Percentiles rank a stretch among this genome's conserved stretches.
These are phyloP conservation scores for Mesaphorura yosii DNA, from an alignment of 1,140 invertebrate genomes.

Conservation along the genomic window DNA sequence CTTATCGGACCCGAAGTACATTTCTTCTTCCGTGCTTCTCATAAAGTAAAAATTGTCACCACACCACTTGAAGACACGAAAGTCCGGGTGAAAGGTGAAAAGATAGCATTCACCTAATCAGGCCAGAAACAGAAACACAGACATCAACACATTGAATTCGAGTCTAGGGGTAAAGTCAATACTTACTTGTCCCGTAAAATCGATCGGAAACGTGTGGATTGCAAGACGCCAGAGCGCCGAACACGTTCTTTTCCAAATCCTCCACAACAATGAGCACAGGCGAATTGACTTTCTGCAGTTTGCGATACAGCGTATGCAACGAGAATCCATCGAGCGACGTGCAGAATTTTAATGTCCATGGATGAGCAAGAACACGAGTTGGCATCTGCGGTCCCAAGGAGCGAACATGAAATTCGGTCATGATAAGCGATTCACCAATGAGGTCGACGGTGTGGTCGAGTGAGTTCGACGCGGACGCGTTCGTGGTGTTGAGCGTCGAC, in stretches of 20 bases:
- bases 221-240: constrained; percentile 87
- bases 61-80: constrained; percentile 88
- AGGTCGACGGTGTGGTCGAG: constrained; percentile 1
- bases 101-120: constrained; percentile 86
- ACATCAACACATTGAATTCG: neutral
- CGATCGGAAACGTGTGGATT: constrained; percentile 81
- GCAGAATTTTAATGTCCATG: constrained; percentile 89
- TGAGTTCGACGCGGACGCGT: no score
- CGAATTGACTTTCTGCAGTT: constrained; percentile 73
- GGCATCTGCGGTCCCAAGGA: constrained; percentile 62
- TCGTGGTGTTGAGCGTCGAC: neutral
- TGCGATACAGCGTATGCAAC: constrained; percentile 88
- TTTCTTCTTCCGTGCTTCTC: constrained; percentile 86
- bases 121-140: constrained; percentile 1
- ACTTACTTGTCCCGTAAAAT: constrained; percentile 65
- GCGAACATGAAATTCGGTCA: neutral
- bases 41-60: constrained; percentile 98
- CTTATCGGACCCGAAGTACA: constrained; percentile 94
- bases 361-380: constrained; percentile 81
- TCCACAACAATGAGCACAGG: constrained; percentile 82
- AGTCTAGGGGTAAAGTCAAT: neutral
- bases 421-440: neutral
- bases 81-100: constrained; percentile 60
- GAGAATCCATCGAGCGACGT: constrained; percentile 95
- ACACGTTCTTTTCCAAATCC: constrained; percentile 72